Evolutionary conservation across 1,140 invertebrate species (phyloP), one percentile per base, ranked within the genome.

Genomic region (Drosophila cardini): DNA sequence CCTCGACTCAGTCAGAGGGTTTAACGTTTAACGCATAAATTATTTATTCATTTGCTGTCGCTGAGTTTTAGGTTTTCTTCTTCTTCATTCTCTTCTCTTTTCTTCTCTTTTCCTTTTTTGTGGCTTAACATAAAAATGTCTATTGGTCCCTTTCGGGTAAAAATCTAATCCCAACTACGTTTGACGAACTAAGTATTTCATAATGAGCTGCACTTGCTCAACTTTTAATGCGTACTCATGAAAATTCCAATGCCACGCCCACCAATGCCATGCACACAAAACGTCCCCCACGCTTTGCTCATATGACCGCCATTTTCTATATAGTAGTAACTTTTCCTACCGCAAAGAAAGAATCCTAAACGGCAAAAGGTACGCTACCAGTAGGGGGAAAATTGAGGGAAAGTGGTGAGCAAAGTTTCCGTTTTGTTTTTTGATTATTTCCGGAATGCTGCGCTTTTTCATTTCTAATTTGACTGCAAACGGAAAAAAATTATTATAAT

Each of bases 11-110:
- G 57, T 72, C 63, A 65, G 34, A 15, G 52, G 50, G 50, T 52
- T 53, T 53, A 36, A 36, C 50, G 52, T 62, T 57, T 80, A 63
- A 76, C 76, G 84, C 84, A 90, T 89, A 87, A 87, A 89, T 89
- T 75, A 89, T 89, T 84, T 89, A 89, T 87, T 87, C 85, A 84
- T 89, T 89, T 89, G 76, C 58, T 67, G 73, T 87, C 80, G 63
- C 60, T 63, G 46, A 52, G 16, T 63, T 80, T 75, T 87, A 69
- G 68, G 11, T 50, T 86, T 56, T 56, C n/a, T 26, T 26, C 21
- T 26, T 5, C 5, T 34, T 30, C 8, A 52, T 50, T 30, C 16
- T 21, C 46, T 34, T 8, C 16, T 18, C 26, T 21, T 50, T 26
- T 21, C 46, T 34, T 8, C 16, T 18, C 26, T 21, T 50, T 26